Percentiles rank a stretch among this genome's conserved stretches.
phyloP scores from a whole-genome alignment of 2,113 vertebrate genomes.

The Ursus arctos region DNA sequence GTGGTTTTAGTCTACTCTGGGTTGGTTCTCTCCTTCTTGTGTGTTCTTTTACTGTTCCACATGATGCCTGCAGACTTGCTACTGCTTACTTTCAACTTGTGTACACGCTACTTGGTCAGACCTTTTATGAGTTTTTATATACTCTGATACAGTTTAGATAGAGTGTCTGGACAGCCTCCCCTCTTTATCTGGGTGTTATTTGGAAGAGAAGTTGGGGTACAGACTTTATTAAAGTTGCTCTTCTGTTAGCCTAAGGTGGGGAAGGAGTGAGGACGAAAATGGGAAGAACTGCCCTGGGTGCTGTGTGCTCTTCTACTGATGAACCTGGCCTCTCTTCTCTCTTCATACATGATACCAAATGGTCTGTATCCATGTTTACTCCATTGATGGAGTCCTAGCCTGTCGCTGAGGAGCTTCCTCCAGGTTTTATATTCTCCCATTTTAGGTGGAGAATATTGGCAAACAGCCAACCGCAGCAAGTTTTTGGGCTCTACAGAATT shows the following conservation, averaged over 20 bases:
- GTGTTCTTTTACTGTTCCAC: neutral
- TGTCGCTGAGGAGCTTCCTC: neutral
- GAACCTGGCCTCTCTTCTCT: neutral
- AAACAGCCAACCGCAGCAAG: neutral
- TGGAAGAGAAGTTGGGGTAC: neutral
- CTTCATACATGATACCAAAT: neutral
- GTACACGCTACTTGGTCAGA: neutral
- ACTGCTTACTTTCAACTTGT: neutral
- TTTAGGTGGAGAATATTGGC: neutral
- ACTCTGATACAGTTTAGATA: neutral
- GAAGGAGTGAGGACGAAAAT: fast-evolving
- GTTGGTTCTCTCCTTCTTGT: neutral
- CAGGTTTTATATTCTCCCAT: neutral
- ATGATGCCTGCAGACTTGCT: neutral
- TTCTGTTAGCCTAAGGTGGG: too few relatives aligned
- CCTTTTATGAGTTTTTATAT: neutral
- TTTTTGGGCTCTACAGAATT: neutral
- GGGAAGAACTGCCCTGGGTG: neutral
- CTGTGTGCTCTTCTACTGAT: neutral
- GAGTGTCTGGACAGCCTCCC: neutral
- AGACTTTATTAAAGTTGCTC: neutral
- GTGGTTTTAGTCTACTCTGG: neutral
- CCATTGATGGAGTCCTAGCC: too few relatives aligned
- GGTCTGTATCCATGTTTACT: neutral
- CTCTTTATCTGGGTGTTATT: neutral